phyloP scores from a whole-genome alignment of 2,797 vertebrate species.

The Selene dorsalis region DNA sequence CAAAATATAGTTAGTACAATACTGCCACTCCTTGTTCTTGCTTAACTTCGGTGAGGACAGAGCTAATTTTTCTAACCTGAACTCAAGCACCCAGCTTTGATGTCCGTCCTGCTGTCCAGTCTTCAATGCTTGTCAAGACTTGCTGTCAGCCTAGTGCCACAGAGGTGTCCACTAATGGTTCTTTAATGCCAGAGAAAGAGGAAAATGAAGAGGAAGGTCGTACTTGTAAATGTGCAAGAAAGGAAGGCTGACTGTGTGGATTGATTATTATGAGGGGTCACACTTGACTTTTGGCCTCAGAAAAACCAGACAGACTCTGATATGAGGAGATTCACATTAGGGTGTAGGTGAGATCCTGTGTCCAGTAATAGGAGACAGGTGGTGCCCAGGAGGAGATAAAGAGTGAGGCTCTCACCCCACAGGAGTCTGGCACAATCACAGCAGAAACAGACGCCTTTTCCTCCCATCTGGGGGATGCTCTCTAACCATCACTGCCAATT shows the following conservation, averaged over 20 bases:
- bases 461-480: conserved; percentile 57
- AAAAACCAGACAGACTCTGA: conserved; percentile 46
- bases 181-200: conserved; percentile 45
- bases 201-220: conserved; percentile 26
- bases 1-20: conserved; percentile 21
- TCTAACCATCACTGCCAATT: conserved; percentile 71
- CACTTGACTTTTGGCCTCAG: conserved; percentile 53
- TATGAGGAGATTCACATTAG: conserved; percentile 56
- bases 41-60: conserved; percentile 11
- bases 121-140: conserved; percentile 28
- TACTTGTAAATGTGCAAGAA: not conserved
- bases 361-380: conserved; percentile 79
- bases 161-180: conserved; percentile 46
- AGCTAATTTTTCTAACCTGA: conserved; percentile 15
- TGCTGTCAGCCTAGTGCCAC: conserved; percentile 34
- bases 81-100: conserved; percentile 23
- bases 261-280: conserved; percentile 51
- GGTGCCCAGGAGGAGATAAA: conserved; percentile 79
- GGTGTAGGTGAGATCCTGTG: conserved; percentile 51
- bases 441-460: conserved; percentile 68
- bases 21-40: conserved; percentile 10
- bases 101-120: conserved; percentile 11
- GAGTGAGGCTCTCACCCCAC: conserved; percentile 71
- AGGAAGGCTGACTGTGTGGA: conserved; percentile 35
- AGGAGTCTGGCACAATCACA: conserved; percentile 73